Percentiles rank a stretch among this genome's conserved stretches.
These are phyloP conservation scores for Periophthalmodon schlosseri DNA, from an alignment of 2,113 vertebrate genomes.

Conservation along the genomic window DNA sequence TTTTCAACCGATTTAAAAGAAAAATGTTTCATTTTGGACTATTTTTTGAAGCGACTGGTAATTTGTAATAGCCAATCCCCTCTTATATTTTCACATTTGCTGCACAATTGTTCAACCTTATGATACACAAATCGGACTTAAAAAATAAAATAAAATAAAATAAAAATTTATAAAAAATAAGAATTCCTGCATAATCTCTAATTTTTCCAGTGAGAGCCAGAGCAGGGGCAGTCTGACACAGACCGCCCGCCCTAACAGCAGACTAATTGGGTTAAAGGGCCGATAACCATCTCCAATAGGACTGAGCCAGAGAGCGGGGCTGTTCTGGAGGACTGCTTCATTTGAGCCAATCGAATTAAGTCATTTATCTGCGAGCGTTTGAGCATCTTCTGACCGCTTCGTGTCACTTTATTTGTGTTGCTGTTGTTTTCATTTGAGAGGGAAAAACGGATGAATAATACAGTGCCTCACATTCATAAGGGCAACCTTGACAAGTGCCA, in stretches of 20 bases:
- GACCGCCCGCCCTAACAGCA: constrained; percentile 53
- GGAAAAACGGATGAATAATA: constrained; percentile 18
- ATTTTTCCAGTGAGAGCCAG: constrained; percentile 39
- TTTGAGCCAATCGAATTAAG: constrained; percentile 69
- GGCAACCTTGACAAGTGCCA: not conserved
- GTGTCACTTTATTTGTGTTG: constrained; percentile 42
- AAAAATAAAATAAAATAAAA: not conserved
- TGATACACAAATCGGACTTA: not conserved
- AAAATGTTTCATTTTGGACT: no score
- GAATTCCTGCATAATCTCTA: not conserved
- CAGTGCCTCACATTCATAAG: not conserved
- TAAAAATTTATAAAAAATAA: not conserved
- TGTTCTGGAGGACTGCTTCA: constrained; percentile 64
- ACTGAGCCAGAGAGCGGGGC: constrained; percentile 41
- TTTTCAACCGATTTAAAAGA: no score
- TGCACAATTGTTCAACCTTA: not conserved
- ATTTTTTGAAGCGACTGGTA: no score
- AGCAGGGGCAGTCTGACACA: constrained; percentile 39
- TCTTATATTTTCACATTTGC: not conserved
- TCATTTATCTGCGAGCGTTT: constrained; percentile 57
- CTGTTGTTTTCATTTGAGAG: constrained; percentile 14
- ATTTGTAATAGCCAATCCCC: not conserved
- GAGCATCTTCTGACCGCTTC: constrained; percentile 48
- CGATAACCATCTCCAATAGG: constrained; percentile 72
- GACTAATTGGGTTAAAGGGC: constrained; percentile 71